A percentile compares a stretch with the other conserved stretches of the same genome.
phyloP scores from a whole-genome alignment of 1,140 invertebrate species.

The Physella acuta region DNA sequence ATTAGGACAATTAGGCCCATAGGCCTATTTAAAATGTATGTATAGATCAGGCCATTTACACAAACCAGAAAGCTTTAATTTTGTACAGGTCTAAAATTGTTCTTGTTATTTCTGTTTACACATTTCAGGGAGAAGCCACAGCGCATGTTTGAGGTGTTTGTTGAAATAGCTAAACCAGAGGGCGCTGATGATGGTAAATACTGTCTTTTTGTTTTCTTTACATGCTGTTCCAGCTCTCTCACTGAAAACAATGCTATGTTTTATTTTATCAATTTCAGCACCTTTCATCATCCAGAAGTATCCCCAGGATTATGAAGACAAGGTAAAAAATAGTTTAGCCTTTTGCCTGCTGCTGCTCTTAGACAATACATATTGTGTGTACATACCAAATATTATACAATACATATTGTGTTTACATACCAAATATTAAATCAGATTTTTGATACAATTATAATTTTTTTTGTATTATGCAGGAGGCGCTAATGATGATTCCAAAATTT shows the following conservation, averaged over 20 bases:
- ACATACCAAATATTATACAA: background rate
- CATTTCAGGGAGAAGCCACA: conserved; percentile 76
- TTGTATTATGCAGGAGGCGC: conserved; percentile 41
- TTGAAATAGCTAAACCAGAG: conserved; percentile 69
- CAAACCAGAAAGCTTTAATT: no score
- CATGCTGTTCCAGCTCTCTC: background rate
- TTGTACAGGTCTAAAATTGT: no score
- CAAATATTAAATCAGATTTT: background rate
- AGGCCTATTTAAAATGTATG: no score
- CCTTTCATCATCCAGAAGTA: conserved; percentile 46
- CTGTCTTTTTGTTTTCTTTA: no score
- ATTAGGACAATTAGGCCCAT: no score
- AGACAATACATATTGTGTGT: background rate
- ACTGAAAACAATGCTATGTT: background rate
- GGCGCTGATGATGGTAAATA: conserved; percentile 38
- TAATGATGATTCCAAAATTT: conserved; percentile 47
- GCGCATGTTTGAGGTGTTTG: conserved; percentile 81
- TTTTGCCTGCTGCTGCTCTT: background rate
- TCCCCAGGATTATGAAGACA: conserved; percentile 41
- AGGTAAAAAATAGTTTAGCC: conserved; percentile 31
- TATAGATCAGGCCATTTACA: no score
- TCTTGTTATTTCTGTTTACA: no score
- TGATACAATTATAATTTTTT: conserved; percentile 7
- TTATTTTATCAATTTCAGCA: conserved; percentile 32
- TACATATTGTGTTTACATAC: background rate